These are phyloP conservation scores for Reticulitermes lucifugus DNA, from an alignment of 2,888 invertebrate species.

Conservation along the genomic window DNA sequence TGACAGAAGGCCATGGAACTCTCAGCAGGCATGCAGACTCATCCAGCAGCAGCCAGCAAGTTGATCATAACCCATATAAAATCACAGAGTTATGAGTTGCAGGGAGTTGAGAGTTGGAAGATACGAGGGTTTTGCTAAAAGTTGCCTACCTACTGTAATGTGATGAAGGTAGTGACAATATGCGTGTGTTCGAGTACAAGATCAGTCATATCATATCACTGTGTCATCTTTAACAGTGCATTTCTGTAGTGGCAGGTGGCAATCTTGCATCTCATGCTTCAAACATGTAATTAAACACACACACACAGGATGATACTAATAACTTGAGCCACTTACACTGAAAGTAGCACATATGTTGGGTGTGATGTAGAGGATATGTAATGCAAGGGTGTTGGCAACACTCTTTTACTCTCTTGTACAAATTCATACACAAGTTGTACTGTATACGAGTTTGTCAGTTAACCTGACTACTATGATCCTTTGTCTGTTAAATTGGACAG, in stretches of 20 bases:
- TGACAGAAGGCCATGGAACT: conserved; percentile 20
- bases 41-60: background rate
- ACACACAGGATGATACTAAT: too few relatives aligned
- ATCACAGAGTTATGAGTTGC: conserved; percentile 25
- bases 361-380: background rate
- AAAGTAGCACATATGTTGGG: background rate
- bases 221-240: background rate
- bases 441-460: background rate
- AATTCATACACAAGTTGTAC: background rate
- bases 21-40: conserved; percentile 19
- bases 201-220: background rate
- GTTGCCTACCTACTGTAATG: background rate
- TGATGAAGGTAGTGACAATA: background rate
- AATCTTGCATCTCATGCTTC: background rate
- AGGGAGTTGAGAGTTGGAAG: conserved; percentile 27
- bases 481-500: background rate
- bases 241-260: background rate
- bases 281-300: background rate
- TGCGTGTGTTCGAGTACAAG: background rate
- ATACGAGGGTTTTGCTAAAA: conserved; percentile 33
- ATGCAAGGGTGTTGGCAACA: background rate
- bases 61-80: conserved; percentile 25
- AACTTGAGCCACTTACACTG: background rate
- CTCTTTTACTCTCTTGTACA: background rate
- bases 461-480: background rate